These are phyloP conservation scores for Meloe dianella DNA, from an alignment of 2,888 invertebrate species.

Conservation along the genomic window DNA sequence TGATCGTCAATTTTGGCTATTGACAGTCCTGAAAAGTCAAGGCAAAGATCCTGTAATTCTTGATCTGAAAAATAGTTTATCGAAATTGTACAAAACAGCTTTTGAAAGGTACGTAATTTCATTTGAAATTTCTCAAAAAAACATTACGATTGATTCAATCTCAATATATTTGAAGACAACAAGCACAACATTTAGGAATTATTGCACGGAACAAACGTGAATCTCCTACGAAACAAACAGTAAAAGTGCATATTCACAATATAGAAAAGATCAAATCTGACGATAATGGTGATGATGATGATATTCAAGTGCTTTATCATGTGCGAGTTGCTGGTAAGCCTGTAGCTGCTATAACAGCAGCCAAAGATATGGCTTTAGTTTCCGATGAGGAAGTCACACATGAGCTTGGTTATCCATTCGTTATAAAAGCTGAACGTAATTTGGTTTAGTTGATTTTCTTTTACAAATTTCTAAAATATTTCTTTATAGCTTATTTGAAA, in stretches of 20 bases:
- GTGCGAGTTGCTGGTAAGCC: constrained; percentile 81
- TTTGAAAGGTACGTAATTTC: constrained; percentile 71
- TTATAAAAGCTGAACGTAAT: constrained; percentile 87
- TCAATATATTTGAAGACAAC: constrained; percentile 65
- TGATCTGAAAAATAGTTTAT: constrained; percentile 75
- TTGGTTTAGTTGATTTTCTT: constrained; percentile 32
- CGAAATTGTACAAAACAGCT: constrained; percentile 79
- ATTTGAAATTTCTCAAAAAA: not conserved
- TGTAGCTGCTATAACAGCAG: constrained; percentile 80
- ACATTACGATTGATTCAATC: not conserved
- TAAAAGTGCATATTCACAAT: constrained; percentile 73
- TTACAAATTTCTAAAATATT: not conserved
- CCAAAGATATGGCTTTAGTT: constrained; percentile 82
- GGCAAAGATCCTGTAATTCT: constrained; percentile 61
- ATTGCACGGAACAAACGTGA: constrained; percentile 52
- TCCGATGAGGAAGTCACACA: constrained; percentile 76
- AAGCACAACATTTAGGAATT: constrained; percentile 80
- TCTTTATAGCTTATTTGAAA: constrained; percentile 70
- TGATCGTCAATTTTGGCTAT: constrained; percentile 79
- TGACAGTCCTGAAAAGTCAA: constrained; percentile 73
- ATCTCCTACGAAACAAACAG: constrained; percentile 48
- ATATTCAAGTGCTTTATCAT: constrained; percentile 76
- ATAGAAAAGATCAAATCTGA: constrained; percentile 62
- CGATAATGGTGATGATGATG: constrained; percentile 50
- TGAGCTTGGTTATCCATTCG: constrained; percentile 76